A percentile compares a stretch with the other conserved stretches of the same genome.
Conservation (phyloP, 2,113 vertebrate species). For the Acrocephalus kingi region DNA sequence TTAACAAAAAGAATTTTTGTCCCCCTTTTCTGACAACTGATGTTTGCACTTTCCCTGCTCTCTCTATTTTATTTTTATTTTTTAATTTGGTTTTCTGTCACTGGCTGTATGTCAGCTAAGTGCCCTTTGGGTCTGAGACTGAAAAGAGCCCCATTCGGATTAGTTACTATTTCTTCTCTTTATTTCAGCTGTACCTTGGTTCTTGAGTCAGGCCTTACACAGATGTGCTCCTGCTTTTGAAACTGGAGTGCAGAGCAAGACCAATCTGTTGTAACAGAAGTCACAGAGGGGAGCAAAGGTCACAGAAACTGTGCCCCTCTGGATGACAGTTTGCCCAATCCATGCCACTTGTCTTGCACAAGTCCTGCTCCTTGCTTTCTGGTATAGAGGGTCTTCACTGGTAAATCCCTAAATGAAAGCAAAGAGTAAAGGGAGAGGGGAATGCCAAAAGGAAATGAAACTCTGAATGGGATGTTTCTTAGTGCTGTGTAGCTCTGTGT, state of each 20-base stretch:
- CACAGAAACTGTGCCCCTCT: neutral
- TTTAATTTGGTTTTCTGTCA: constrained; percentile 30
- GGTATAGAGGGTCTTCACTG: neutral
- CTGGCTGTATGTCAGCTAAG: constrained; percentile 17
- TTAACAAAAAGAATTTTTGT: constrained; percentile 69
- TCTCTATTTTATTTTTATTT: neutral
- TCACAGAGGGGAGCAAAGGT: neutral
- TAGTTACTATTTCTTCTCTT: constrained; percentile 45
- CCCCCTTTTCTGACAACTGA: constrained; percentile 21
- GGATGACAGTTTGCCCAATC: neutral
- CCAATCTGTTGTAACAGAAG: neutral
- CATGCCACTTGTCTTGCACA: neutral
- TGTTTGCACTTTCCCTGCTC: constrained; percentile 58
- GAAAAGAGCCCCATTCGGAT: neutral
- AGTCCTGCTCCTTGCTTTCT: constrained; percentile 24
- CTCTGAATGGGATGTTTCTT: neutral
- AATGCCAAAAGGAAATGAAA: neutral
- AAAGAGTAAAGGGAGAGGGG: constrained; percentile 13
- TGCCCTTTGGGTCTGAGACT: neutral
- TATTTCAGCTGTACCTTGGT: constrained; percentile 46
- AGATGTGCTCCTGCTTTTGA: constrained; percentile 19
- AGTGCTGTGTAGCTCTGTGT: neutral
- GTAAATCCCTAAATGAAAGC: constrained; percentile 21
- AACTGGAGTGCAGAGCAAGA: neutral
- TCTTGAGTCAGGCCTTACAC: constrained; percentile 21